These are phyloP conservation scores for Hozukius guyotensis DNA, from an alignment of 2,797 vertebrate genomes.

Conservation along the genomic window DNA sequence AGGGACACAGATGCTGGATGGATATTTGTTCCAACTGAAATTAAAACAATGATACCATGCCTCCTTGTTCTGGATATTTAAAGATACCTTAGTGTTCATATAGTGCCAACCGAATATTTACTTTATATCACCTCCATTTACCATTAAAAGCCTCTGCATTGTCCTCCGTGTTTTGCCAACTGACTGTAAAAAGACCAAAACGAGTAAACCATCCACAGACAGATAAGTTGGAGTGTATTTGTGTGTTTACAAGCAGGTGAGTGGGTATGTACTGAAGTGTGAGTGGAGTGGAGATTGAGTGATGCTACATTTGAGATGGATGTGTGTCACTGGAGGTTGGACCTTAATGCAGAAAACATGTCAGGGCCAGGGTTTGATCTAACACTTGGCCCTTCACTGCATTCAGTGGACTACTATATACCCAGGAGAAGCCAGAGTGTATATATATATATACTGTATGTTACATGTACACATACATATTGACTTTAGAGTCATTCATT, in stretches of 20 bases:
- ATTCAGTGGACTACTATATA: background rate
- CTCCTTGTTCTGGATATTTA: background rate
- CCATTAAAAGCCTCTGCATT: background rate
- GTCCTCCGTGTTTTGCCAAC: background rate
- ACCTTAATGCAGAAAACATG: constrained; percentile 72
- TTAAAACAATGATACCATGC: background rate
- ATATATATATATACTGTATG: background rate
- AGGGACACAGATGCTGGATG: background rate
- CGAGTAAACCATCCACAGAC: background rate
- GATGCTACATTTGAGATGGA: constrained; percentile 23
- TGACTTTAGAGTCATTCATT: background rate
- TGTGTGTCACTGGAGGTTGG: constrained; percentile 29
- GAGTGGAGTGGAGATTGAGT: constrained; percentile 52
- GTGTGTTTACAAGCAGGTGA: constrained; percentile 27
- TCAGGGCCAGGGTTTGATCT: constrained; percentile 24
- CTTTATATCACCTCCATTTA: background rate
- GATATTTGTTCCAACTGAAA: background rate
- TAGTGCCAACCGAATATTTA: background rate
- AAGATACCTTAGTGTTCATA: background rate
- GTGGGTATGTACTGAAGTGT: constrained; percentile 25
- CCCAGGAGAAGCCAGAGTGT: constrained; percentile 7
- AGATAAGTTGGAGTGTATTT: constrained; percentile 30
- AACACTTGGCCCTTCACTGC: constrained; percentile 27
- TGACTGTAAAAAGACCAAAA: constrained; percentile 11
- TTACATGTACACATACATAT: background rate